Percentiles rank a stretch among this genome's conserved stretches.
phyloP scores from a whole-genome alignment of 2,797 vertebrate genomes.

The Gymnopithys bicolor region DNA sequence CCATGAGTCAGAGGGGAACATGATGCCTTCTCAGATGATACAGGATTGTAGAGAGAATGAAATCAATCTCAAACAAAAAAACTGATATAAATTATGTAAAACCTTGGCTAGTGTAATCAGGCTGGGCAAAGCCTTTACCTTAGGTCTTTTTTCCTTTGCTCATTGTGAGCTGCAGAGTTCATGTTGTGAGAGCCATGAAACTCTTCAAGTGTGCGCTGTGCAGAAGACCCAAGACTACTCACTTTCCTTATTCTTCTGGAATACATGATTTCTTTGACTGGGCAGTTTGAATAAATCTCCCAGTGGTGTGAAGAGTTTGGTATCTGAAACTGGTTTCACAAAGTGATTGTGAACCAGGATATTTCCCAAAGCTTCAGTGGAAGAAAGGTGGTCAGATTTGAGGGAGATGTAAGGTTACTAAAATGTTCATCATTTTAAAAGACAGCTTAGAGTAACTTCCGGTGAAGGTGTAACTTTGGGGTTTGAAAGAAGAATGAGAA shows the following conservation, averaged over 20 bases:
- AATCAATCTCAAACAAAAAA: slow-evolving; percentile 1
- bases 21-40: neutral
- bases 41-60: slow-evolving; percentile 2
- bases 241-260: neutral
- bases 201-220: neutral
- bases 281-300: neutral
- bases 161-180: neutral
- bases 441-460: neutral
- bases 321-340: neutral
- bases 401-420: neutral
- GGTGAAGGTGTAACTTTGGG: neutral
- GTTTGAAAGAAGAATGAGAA: neutral
- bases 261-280: neutral
- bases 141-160: neutral
- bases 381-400: neutral
- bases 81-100: neutral
- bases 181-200: neutral
- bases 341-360: neutral
- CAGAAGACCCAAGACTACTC: neutral
- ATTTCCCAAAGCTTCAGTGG: neutral
- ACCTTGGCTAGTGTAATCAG: neutral
- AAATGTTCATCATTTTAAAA: neutral
- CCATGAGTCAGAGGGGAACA: slow-evolving; percentile 24
- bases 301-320: neutral
- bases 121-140: neutral